Conservation (phyloP, 2,113 vertebrate species). For the Ariopsis seemanni region DNA sequence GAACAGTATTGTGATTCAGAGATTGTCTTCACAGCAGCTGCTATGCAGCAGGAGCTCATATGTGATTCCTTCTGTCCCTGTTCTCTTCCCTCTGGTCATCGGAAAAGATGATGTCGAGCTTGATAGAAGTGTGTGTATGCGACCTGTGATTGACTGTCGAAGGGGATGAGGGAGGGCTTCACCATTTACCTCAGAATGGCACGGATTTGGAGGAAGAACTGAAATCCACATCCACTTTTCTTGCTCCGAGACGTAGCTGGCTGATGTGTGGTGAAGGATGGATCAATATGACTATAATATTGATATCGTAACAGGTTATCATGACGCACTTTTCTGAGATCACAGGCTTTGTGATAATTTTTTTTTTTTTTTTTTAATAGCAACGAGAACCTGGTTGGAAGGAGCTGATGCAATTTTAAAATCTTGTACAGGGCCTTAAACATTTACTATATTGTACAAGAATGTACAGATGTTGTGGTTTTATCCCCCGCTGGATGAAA, state of each 20-base stretch:
- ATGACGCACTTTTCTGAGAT: not conserved
- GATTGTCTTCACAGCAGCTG: conserved; percentile 29
- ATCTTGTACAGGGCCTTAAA: too few relatives aligned
- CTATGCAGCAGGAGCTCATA: conserved; percentile 5
- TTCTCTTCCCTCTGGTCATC: not conserved
- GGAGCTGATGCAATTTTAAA: too few relatives aligned
- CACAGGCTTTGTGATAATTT: too few relatives aligned
- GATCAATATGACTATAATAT: not conserved
- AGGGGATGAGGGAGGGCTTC: not conserved
- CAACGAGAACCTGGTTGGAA: too few relatives aligned
- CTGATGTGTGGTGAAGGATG: not conserved
- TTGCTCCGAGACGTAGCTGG: not conserved
- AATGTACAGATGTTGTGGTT: too few relatives aligned
- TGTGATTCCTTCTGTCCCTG: conserved; percentile 16
- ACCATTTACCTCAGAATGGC: not conserved
- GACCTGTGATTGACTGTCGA: not conserved
- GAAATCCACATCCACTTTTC: not conserved
- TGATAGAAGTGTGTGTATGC: not conserved
- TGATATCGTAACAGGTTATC: not conserved
- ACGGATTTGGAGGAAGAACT: not conserved
- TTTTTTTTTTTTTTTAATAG: too few relatives aligned
- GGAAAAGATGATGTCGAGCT: not conserved
- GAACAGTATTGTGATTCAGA: conserved; percentile 29
- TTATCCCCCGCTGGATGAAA: too few relatives aligned
- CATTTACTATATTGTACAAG: too few relatives aligned